phyloP scores from a whole-genome alignment of 2,888 invertebrate genomes.

The Operophtera brumata region DNA sequence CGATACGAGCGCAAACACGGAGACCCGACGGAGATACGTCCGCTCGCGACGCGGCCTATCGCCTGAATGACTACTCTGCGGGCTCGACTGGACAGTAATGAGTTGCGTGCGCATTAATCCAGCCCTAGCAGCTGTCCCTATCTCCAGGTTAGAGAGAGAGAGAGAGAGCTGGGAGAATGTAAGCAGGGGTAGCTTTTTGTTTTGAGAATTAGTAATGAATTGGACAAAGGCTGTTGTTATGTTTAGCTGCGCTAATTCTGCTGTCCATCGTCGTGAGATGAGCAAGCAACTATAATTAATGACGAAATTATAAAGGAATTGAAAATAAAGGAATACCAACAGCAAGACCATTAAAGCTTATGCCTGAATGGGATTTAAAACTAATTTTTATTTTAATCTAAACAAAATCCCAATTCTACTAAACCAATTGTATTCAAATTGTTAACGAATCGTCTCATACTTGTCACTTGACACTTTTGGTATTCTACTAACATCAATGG shows the following conservation, averaged over 20 bases:
- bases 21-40: constrained; percentile 48
- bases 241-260: constrained; percentile 37
- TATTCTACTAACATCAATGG: too few relatives aligned
- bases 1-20: constrained; percentile 1
- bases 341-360: too few relatives aligned
- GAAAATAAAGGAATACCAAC: too few relatives aligned
- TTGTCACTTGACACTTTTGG: too few relatives aligned
- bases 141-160: constrained; percentile 25
- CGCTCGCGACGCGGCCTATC: constrained; percentile 59
- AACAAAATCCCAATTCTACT: too few relatives aligned
- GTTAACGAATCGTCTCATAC: too few relatives aligned
- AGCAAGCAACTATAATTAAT: neutral
- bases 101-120: constrained; percentile 48
- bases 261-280: constrained; percentile 30
- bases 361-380: too few relatives aligned
- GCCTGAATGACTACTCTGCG: constrained; percentile 57
- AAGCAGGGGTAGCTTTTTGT: constrained; percentile 42
- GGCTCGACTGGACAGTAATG: constrained; percentile 29
- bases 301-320: too few relatives aligned
- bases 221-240: constrained; percentile 39
- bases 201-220: constrained; percentile 43
- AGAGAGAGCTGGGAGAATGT: constrained; percentile 43
- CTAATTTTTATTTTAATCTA: too few relatives aligned
- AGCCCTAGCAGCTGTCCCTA: constrained; percentile 36
- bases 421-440: too few relatives aligned